These are phyloP conservation scores for Spialia ferax DNA, from an alignment of 2,888 invertebrate genomes.

Conservation along the genomic window DNA sequence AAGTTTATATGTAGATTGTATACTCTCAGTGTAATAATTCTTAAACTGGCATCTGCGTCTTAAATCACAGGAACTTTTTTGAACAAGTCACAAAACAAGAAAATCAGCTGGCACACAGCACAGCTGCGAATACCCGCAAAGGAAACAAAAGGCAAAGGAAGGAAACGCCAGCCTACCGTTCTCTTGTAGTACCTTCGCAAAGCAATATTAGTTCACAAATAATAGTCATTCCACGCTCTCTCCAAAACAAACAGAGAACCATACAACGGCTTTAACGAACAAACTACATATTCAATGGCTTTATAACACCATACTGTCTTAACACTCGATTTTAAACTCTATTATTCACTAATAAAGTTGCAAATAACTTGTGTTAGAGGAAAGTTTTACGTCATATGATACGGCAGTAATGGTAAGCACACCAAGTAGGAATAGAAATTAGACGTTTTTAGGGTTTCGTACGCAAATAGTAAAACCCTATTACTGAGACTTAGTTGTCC, in stretches of 20 bases:
- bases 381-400: slow-evolving; percentile 14
- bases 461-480: too few relatives aligned
- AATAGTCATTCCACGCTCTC: slow-evolving; percentile 37
- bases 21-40: too few relatives aligned
- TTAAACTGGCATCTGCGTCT: slow-evolving; percentile 10
- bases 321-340: slow-evolving; percentile 7
- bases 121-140: slow-evolving; percentile 23
- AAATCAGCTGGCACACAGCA: slow-evolving; percentile 21
- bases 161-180: slow-evolving; percentile 26
- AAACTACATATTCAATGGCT: slow-evolving; percentile 39
- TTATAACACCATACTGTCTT: slow-evolving; percentile 16
- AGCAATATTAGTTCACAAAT: slow-evolving; percentile 38
- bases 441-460: too few relatives aligned
- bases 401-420: slow-evolving; percentile 23
- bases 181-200: slow-evolving; percentile 29
- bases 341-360: neutral
- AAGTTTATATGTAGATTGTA: too few relatives aligned
- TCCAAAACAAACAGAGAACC: slow-evolving; percentile 36
- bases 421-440: slow-evolving; percentile 23
- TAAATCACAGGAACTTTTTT: neutral
- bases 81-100: slow-evolving; percentile 52
- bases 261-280: slow-evolving; percentile 37
- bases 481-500: too few relatives aligned
- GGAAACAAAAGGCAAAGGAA: slow-evolving; percentile 15
- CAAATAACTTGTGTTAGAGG: neutral